These are phyloP conservation scores for Cricetomys ansorgei DNA, from an alignment of 2,113 vertebrate genomes.

Conservation along the genomic window DNA sequence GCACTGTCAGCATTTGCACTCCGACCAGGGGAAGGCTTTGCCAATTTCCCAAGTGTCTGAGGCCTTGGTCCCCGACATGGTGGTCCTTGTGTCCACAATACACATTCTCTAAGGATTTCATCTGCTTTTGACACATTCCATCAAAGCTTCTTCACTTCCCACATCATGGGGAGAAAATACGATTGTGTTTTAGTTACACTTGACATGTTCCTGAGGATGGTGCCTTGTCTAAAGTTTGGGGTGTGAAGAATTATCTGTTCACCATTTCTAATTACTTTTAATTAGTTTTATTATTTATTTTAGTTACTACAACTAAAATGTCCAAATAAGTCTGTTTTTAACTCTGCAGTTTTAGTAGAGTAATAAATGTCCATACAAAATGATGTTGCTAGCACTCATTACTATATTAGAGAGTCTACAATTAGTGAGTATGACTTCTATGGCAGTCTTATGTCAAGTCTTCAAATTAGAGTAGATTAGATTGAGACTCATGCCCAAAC, in stretches of 20 bases:
- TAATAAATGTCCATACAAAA: background rate
- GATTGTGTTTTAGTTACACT: background rate
- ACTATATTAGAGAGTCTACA: background rate
- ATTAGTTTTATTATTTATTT: background rate
- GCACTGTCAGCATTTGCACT: background rate
- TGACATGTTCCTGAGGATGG: background rate
- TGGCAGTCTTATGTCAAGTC: background rate
- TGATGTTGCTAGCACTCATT: background rate
- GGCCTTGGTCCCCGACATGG: background rate
- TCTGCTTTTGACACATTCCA: too few relatives aligned
- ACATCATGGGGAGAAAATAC: background rate
- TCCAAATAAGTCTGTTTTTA: background rate
- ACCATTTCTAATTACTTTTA: background rate
- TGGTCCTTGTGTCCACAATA: background rate
- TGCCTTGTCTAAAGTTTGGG: background rate
- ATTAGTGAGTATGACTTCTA: background rate
- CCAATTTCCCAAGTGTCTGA: background rate
- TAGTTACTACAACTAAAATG: background rate
- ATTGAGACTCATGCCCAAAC: background rate
- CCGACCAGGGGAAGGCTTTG: background rate
- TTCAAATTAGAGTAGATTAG: background rate
- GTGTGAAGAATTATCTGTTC: background rate
- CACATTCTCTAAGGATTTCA: background rate
- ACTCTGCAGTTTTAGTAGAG: background rate
- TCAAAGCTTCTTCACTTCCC: too few relatives aligned